Percentiles rank a stretch among this genome's conserved stretches.
These are phyloP conservation scores for Enteromius thamalakanensis DNA, from an alignment of 2,797 vertebrate genomes.

Conservation along the genomic window DNA sequence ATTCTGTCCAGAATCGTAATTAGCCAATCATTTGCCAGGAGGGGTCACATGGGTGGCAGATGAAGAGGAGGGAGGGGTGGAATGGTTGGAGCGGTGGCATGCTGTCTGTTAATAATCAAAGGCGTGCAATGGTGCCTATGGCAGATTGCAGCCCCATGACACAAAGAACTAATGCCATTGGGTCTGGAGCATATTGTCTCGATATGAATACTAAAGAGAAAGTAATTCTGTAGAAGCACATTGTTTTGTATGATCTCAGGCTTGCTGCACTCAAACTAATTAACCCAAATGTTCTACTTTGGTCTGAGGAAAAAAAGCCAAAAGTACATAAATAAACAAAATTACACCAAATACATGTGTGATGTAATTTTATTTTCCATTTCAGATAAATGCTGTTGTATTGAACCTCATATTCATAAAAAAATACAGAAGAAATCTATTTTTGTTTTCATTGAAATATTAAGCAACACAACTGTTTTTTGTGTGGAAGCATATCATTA, in stretches of 20 bases:
- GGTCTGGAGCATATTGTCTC: conserved; percentile 58
- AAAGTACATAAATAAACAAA: not conserved
- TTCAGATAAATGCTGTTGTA: not conserved
- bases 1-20: conserved; percentile 90
- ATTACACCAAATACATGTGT: not conserved
- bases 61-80: conserved; percentile 58
- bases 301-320: not conserved
- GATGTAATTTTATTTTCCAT: not conserved
- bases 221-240: conserved; percentile 11
- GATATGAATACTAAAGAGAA: conserved; percentile 57
- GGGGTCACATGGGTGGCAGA: conserved; percentile 63
- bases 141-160: conserved; percentile 60
- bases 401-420: not conserved
- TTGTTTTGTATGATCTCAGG: conserved; percentile 7
- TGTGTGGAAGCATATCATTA: not conserved
- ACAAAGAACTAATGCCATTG: conserved; percentile 60
- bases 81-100: conserved; percentile 51
- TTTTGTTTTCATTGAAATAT: not conserved
- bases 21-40: conserved; percentile 81
- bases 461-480: not conserved
- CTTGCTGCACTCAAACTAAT: not conserved
- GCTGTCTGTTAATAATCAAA: conserved; percentile 63
- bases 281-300: not conserved
- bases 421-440: not conserved
- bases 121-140: conserved; percentile 52